These are phyloP conservation scores for Oreocharis arfaki DNA, from an alignment of 2,113 vertebrate genomes.

Conservation along the genomic window DNA sequence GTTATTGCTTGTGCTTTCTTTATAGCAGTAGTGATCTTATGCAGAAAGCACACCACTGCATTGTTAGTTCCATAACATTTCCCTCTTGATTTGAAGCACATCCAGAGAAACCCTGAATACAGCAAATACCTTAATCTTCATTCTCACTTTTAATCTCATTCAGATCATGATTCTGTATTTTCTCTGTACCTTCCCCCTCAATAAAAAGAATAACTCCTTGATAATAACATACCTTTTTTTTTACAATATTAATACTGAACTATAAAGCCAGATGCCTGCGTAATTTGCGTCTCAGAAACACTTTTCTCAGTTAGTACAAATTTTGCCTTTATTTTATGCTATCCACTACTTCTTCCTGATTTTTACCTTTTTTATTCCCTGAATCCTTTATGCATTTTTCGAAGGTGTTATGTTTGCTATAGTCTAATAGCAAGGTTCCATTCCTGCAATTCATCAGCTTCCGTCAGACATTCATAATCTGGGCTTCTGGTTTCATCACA, in stretches of 20 bases:
- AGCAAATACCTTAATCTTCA: not conserved
- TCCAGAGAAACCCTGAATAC: not conserved
- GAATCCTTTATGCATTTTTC: not conserved
- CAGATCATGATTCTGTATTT: not conserved
- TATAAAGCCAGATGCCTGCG: not conserved
- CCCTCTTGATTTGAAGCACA: not conserved
- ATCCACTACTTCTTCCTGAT: not conserved
- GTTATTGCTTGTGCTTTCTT: not conserved
- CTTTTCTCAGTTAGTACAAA: not conserved
- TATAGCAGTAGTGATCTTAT: not conserved
- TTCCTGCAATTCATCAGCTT: not conserved
- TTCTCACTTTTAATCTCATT: not conserved
- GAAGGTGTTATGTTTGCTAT: not conserved
- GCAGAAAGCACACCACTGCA: not conserved
- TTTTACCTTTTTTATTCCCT: not conserved
- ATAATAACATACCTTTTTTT: not conserved
- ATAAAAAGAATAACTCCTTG: not conserved
- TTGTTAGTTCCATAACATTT: not conserved
- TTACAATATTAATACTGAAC: not conserved
- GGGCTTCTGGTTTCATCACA: not conserved
- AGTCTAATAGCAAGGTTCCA: not conserved
- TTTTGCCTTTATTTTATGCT: not conserved
- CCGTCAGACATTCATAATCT: not conserved
- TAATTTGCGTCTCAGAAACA: not conserved
- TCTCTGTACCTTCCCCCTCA: not conserved